Base-by-base conservation (phyloP, 64 coral and sea anemone genomes). In the Porites australiensis region DNA sequence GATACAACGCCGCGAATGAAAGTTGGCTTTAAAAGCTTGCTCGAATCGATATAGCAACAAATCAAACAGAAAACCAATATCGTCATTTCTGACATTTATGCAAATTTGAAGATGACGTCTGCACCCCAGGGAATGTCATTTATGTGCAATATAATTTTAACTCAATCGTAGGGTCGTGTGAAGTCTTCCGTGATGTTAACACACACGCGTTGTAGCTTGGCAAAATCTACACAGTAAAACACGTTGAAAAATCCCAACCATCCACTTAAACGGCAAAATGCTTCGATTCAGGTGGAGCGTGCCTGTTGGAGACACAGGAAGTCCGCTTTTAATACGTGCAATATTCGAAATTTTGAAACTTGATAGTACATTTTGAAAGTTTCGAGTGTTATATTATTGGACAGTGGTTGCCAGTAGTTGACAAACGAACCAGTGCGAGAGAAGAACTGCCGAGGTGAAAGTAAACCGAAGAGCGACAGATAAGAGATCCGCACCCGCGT, bases 51-150 rank as follows among this genome's bases (percentile, higher is more conserved):
- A 57, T 60, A 52, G 19, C n/a, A 15, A 60, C n/a, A 15, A 80
- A 78, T 54, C 75, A 19, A 60, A 43, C 18, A 84, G 51, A 22
- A 10, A 19, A 6, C 63, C 51, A 50, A 23, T 52, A 84, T 64
- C 19, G 44, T 21, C 45, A 13, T 14, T 3, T 51, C 3, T 76
- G 73, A 76, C 47, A 76, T 19, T 46, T 51, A 65, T 84, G 44
- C 52, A 68, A 76, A 76, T 76, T 76, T 13, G 5, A 50, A 76
- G 47, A 50, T 84, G 61, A 84, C 81, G 69, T 18, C 4, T 47
- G 21, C 2, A 10, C 81, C 81, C 81, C 19, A 51, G 81, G 46
- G 81, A 68, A 51, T 68, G 63, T 69, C 63, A 84, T 84, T 84
- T 68, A 84, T 6, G 50, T 69, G 46, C 63, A 68, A 67, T 84